Evolutionary conservation across 2,797 vertebrate genomes (phyloP).

Genomic region (Lindbergichthys nudifrons): DNA sequence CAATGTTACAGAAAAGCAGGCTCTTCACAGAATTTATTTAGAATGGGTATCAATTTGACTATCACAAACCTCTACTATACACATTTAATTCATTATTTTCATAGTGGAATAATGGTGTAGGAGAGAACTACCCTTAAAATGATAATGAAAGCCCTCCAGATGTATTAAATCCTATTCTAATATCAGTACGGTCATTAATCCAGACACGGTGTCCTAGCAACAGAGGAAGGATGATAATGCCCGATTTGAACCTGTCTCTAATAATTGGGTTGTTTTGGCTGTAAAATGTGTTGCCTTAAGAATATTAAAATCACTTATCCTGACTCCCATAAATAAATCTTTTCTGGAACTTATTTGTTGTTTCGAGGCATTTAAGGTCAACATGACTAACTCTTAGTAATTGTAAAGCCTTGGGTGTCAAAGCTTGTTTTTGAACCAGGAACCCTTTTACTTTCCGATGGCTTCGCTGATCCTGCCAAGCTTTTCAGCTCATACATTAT

Average conservation of each 20-base stretch:
- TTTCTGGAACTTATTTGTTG: background rate
- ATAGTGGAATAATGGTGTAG: background rate
- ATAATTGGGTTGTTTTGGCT: slow-evolving; percentile 9
- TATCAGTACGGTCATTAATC: slow-evolving; percentile 5
- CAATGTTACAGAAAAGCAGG: slow-evolving; percentile 7
- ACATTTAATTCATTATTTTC: background rate
- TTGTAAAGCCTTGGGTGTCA: slow-evolving; percentile 9
- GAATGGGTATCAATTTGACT: background rate
- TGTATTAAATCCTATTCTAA: slow-evolving; percentile 6
- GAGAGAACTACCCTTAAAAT: background rate
- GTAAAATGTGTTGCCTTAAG: slow-evolving; percentile 5
- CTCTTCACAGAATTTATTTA: background rate
- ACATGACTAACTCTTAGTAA: background rate
- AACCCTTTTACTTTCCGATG: slow-evolving; percentile 48
- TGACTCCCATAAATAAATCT: background rate
- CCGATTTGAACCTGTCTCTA: slow-evolving; percentile 4
- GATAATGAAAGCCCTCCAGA: background rate
- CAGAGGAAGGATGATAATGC: slow-evolving; percentile 10
- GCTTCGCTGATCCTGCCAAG: slow-evolving; percentile 50
- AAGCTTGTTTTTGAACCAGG: slow-evolving; percentile 36
- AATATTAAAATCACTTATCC: background rate
- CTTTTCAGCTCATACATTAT: slow-evolving; percentile 57
- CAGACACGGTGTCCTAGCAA: slow-evolving; percentile 30
- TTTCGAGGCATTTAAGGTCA: slow-evolving; percentile 13
- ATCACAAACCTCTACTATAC: background rate